Base-by-base conservation (phyloP, 1,140 invertebrate genomes). In the Chironomus striatipennis region DNA sequence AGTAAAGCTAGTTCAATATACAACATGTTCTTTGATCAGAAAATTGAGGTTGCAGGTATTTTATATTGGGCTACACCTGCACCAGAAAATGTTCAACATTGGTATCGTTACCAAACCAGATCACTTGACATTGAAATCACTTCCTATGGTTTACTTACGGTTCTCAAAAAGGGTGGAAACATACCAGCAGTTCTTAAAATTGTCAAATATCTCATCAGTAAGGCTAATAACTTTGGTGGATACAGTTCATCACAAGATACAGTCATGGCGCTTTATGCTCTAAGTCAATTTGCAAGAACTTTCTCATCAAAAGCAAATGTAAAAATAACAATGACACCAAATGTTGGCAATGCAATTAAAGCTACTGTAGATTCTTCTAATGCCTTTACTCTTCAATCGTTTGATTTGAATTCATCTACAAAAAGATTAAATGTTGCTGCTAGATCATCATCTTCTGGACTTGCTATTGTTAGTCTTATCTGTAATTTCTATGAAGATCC, bases 101-200 rank as follows among this genome's bases (percentile, higher is more conserved):
- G 84, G 70, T 84, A 80, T 74, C 24, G 24, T 34, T 34, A 34
- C 5, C 78, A 85, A 77, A 84, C 86, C 0, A 84, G 85, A 75
- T 88, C 90, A 15, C 84, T 88, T 15, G 89, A 91, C 78, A 87
- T 94, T 24, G 92, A 95, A 81, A 90, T 91, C 77, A 92, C 91
- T 1, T 85, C 91, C 0, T 94, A 94, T 78, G 88, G 86, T 93
- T 21, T 79, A 93, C 57, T 86, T 90, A 7, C 83, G 88, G 17
- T 79, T 91, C 15, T 85, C 87, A 78, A 79, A 86, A 15, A 85
- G 86, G 10, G 83, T 85, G 2, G 83, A 89, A 6, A 85, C 86
- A 4, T 83, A 85, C 2, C 79, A 87, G 57, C 87, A 87, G 74
- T 12, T 12, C 47, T 57, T 5, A 57, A 57, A 15, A 86, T 88